Percentiles rank a stretch among this genome's conserved stretches.
These are phyloP conservation scores for Bostrychus sinensis DNA, from an alignment of 2,113 vertebrate genomes.

Conservation along the genomic window DNA sequence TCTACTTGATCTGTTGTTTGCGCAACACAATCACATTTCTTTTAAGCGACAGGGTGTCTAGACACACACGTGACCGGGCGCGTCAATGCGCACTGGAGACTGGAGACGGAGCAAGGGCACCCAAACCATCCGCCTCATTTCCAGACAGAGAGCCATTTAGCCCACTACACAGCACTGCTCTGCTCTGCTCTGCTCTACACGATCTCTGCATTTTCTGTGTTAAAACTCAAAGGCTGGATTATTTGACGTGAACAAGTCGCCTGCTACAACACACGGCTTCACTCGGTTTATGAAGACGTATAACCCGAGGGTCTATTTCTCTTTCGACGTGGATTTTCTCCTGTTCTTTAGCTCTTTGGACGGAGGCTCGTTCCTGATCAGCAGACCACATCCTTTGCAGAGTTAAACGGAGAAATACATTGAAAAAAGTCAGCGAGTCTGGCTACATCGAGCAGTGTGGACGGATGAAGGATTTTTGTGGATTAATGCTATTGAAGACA, in stretches of 20 bases:
- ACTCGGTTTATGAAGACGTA: slow-evolving; percentile 35
- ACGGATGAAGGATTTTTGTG: slow-evolving; percentile 77
- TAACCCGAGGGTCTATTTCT: slow-evolving; percentile 47
- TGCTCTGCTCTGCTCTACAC: slow-evolving; percentile 45
- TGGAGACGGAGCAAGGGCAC: slow-evolving; percentile 76
- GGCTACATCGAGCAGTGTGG: slow-evolving; percentile 39
- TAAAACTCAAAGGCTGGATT: slow-evolving; percentile 55
- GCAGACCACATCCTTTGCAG: slow-evolving; percentile 53
- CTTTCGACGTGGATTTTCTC: slow-evolving; percentile 4
- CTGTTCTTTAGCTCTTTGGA: slow-evolving; percentile 33
- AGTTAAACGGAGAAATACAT: slow-evolving; percentile 44
- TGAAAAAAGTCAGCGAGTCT: slow-evolving; percentile 20
- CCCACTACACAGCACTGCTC: slow-evolving; percentile 49
- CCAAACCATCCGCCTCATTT: slow-evolving; percentile 70
- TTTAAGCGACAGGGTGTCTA: slow-evolving; percentile 97
- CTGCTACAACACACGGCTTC: slow-evolving; percentile 31
- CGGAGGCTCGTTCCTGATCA: slow-evolving; percentile 33
- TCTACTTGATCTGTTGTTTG: slow-evolving; percentile 90
- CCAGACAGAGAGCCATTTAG: slow-evolving; percentile 48
- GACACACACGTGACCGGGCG: slow-evolving; percentile 93
- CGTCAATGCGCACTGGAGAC: slow-evolving; percentile 88
- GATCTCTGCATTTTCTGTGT: slow-evolving; percentile 60
- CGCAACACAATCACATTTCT: slow-evolving; percentile 93
- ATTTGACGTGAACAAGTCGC: slow-evolving; percentile 50
- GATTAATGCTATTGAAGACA: slow-evolving; percentile 68